Percentiles rank a stretch among this genome's conserved stretches.
Evolutionary conservation across 1,140 invertebrate genomes (phyloP).

Genomic region (Drosophila triauraria): DNA sequence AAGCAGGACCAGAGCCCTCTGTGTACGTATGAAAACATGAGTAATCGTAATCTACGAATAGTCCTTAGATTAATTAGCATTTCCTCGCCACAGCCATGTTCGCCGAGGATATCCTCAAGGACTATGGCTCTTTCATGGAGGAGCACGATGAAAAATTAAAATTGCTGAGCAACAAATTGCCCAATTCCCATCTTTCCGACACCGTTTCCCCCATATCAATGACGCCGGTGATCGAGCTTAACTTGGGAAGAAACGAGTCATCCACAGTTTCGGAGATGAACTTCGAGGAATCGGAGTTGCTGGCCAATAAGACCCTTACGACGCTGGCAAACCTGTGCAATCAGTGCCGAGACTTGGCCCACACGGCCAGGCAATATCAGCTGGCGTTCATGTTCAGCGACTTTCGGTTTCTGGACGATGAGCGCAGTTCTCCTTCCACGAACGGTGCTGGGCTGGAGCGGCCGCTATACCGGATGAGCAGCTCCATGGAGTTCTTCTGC

Average conservation of each 20-base stretch:
- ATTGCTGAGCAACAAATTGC: conserved; percentile 42
- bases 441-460: conserved; percentile 27
- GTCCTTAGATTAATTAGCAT: background rate
- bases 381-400: conserved; percentile 43
- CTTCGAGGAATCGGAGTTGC: conserved; percentile 91
- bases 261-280: conserved; percentile 67
- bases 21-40: conserved; percentile 9
- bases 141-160: conserved; percentile 60
- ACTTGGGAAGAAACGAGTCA: conserved; percentile 12
- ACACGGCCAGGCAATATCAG: conserved; percentile 87
- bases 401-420: conserved; percentile 22
- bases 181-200: background rate
- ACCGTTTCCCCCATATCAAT: conserved; percentile 18
- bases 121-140: conserved; percentile 74
- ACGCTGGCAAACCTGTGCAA: conserved; percentile 92
- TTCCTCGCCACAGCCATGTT: conserved; percentile 57
- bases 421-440: background rate
- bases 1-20: conserved; percentile 29
- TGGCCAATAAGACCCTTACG: conserved; percentile 92
- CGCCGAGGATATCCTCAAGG: conserved; percentile 75
- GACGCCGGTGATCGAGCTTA: conserved; percentile 53
- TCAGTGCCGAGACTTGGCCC: conserved; percentile 90
- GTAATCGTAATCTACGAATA: background rate
- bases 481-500: conserved; percentile 73
- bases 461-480: conserved; percentile 64